These are phyloP conservation scores for Periophthalmus magnuspinnatus DNA, from an alignment of 2,797 vertebrate genomes.

Conservation along the genomic window DNA sequence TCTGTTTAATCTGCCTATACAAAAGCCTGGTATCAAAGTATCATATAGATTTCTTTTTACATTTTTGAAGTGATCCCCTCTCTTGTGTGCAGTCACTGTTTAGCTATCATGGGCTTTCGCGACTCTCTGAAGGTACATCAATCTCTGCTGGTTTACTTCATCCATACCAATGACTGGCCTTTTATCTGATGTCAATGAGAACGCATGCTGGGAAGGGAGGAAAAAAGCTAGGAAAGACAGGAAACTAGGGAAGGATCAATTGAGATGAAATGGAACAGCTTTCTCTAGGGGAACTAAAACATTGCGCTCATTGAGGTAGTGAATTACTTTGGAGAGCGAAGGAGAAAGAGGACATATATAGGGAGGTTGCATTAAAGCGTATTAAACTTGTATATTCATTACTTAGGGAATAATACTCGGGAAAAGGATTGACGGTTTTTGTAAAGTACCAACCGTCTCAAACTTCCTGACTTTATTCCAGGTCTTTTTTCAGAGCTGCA, in stretches of 20 bases:
- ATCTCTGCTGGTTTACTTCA: conserved; percentile 58
- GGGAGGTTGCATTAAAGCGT: conserved; percentile 53
- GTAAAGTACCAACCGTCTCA: conserved; percentile 26
- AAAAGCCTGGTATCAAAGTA: conserved; percentile 49
- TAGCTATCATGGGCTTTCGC: conserved; percentile 56
- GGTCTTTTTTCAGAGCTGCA: conserved; percentile 24
- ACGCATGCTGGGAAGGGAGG: conserved; percentile 61
- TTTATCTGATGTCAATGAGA: conserved; percentile 77
- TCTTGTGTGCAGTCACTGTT: conserved; percentile 36
- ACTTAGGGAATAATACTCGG: conserved; percentile 40
- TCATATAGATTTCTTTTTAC: conserved; percentile 53
- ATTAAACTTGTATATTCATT: conserved; percentile 70
- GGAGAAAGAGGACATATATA: conserved; percentile 43
- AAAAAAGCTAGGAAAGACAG: conserved; percentile 55
- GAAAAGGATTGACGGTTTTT: conserved; percentile 39
- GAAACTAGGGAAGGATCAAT: conserved; percentile 73
- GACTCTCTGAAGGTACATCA: conserved; percentile 60
- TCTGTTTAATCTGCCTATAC: conserved; percentile 39
- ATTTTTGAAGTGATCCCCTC: conserved; percentile 29
- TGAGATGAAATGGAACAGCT: conserved; percentile 74
- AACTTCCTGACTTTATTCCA: conserved; percentile 31
- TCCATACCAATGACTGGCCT: conserved; percentile 74
- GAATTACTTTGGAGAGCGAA: conserved; percentile 62
- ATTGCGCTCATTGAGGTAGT: conserved; percentile 66
- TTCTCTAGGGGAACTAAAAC: conserved; percentile 71